Evolutionary conservation across 1,140 invertebrate species (phyloP), one percentile per base, ranked within the genome.

Genomic region (Scaptomyza montana): DNA sequence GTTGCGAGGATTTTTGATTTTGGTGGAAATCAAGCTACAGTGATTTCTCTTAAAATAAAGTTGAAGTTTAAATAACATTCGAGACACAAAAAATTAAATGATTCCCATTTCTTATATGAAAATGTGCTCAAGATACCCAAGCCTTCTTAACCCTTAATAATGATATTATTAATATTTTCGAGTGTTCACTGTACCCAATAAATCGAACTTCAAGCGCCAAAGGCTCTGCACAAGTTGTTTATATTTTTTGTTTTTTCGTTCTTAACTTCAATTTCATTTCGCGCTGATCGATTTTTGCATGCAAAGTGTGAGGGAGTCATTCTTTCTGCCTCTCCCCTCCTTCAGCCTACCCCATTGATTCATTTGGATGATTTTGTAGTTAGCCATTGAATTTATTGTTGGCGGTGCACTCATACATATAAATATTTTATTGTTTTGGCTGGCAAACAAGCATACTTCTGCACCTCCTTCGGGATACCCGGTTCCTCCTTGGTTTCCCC

Each of bases 221-320:
- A 54, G 77, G 84, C 84, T 54, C 46, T 74, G 74, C 69, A 56
- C 53, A 33, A 16, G 43, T 45, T 47, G 21, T 25, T 25, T 25
- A 1, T 1, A 25, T 25, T 25, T 25, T 16, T n/a, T n/a, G n/a
- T n/a, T 16, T 25, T 25, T 25, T 1, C 21, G 21, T 59, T 59
- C n/a, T 84, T 67, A 89, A 89, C 80, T 89, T 89, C 84, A 89
- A 89, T 89, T 89, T 89, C 84, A 89, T 89, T 89, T 89, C 63
- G 77, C 67, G 68, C 85, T 89, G 84, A 89, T 89, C 85, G 84
- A 89, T 89, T 89, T 89, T 87, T 84, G 84, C 84, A 87, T 79
- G 84, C 84, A 87, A 87, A 87, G 84, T 89, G 84, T 87, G 84
- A 87, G 82, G 84, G 82, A 86, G 78, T 82, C 61, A 56, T 36